Conservation (phyloP, 1,140 invertebrate genomes). For the Drosophila sp. region DNA sequence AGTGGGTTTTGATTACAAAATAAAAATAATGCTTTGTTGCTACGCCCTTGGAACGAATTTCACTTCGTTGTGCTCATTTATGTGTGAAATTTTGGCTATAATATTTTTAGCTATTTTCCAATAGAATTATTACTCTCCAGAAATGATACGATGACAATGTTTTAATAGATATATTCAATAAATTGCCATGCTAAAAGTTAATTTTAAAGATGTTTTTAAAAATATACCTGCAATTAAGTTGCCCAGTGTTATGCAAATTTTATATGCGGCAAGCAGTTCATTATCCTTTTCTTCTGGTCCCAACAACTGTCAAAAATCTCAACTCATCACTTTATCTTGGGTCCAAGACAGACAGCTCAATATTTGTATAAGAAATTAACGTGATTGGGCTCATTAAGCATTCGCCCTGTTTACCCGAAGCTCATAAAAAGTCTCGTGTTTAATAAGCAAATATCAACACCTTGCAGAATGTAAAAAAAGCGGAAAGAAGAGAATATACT, state of each 20-base stretch:
- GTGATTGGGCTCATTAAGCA: slow-evolving; percentile 80
- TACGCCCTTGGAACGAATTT: slow-evolving; percentile 71
- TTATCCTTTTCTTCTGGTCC: slow-evolving; percentile 37
- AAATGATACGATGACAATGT: too few relatives aligned
- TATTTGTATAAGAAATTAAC: slow-evolving; percentile 75
- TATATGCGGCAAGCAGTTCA: slow-evolving; percentile 29
- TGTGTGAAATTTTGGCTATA: slow-evolving; percentile 49
- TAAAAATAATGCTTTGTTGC: slow-evolving; percentile 39
- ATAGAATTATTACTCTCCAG: neutral
- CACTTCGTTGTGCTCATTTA: slow-evolving; percentile 46
- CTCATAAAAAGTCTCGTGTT: slow-evolving; percentile 69
- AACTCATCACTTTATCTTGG: neutral
- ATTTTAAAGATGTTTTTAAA: too few relatives aligned
- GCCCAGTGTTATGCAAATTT: too few relatives aligned
- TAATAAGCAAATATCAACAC: slow-evolving; percentile 81
- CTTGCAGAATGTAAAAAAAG: slow-evolving; percentile 48
- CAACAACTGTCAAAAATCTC: slow-evolving; percentile 20
- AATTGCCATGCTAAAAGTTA: too few relatives aligned
- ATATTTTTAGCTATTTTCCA: neutral
- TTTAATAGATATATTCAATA: too few relatives aligned
- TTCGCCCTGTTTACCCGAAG: slow-evolving; percentile 54
- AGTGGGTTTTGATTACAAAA: slow-evolving; percentile 58
- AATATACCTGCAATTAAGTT: too few relatives aligned
- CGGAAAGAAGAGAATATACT: neutral
- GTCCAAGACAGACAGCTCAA: slow-evolving; percentile 35